phyloP scores from a whole-genome alignment of 2,888 invertebrate species.

The Dolomedes plantarius region DNA sequence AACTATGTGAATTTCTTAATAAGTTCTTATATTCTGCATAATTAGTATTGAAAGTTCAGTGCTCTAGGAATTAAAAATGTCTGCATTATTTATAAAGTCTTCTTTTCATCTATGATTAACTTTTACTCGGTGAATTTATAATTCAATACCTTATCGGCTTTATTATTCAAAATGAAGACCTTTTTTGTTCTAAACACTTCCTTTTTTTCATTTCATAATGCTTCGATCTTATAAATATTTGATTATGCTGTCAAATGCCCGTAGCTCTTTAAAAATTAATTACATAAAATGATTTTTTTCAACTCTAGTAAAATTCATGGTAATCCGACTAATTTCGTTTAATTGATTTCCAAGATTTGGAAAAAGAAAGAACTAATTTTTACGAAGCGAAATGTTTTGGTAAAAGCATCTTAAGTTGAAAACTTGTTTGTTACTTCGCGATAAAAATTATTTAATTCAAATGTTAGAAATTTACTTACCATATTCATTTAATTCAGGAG shows the following conservation, averaged over 20 bases:
- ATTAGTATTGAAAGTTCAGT: slow-evolving; percentile 20
- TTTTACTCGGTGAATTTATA: neutral
- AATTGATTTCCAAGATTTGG: too few species aligned
- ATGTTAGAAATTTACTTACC: too few species aligned
- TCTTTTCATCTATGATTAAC: neutral
- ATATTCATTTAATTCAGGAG: too few species aligned
- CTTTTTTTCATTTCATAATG: neutral
- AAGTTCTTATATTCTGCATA: slow-evolving; percentile 32
- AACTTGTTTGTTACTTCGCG: too few species aligned
- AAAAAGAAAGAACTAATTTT: too few species aligned
- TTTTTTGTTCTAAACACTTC: neutral
- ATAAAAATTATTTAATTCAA: too few species aligned
- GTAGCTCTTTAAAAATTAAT: neutral
- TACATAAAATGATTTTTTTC: neutral
- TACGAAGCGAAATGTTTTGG: too few species aligned
- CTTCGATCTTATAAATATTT: neutral
- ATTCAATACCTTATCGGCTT: neutral
- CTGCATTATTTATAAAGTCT: slow-evolving; percentile 11
- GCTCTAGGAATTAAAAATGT: neutral
- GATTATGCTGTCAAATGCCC: neutral
- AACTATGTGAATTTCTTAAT: slow-evolving; percentile 9
- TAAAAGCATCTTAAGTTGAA: too few species aligned
- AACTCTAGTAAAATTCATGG: neutral
- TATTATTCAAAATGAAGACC: neutral
- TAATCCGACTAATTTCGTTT: too few species aligned